Evolutionary conservation across 2,888 invertebrate genomes (phyloP).

Genomic region (Alviniconcha strummeri): DNA sequence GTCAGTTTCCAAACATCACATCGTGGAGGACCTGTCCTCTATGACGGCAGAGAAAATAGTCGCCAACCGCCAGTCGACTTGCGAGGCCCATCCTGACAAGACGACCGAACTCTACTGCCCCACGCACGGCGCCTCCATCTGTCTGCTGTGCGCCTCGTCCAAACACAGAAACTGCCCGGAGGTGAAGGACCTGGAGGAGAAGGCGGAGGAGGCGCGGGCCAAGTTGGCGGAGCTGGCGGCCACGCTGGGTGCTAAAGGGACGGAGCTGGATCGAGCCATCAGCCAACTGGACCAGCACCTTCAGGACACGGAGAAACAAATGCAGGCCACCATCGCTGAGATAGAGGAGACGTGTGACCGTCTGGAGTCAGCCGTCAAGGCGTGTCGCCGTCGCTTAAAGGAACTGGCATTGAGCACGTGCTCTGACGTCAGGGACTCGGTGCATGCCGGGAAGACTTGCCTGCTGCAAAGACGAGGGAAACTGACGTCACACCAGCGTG

Average conservation of each 20-base stretch:
- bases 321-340: not conserved
- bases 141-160: conserved; percentile 10
- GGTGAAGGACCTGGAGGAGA: conserved; percentile 11
- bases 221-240: not conserved
- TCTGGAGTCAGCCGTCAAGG: not conserved
- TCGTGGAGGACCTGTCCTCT: not conserved
- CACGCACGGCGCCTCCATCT: conserved; percentile 8
- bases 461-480: not conserved
- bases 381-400: not conserved
- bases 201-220: not conserved
- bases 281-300: not conserved
- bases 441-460: not conserved
- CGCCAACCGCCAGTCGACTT: not conserved
- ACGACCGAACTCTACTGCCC: not conserved
- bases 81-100: not conserved
- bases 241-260: not conserved
- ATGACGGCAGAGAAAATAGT: conserved; percentile 9
- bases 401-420: not conserved
- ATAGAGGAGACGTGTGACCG: not conserved
- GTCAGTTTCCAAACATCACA: not conserved
- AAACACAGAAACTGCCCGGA: conserved; percentile 2
- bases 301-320: not conserved
- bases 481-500: not conserved
- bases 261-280: not conserved
- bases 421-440: not conserved